These are phyloP conservation scores for Idaea straminata DNA, from an alignment of 2,888 invertebrate genomes.

Conservation along the genomic window DNA sequence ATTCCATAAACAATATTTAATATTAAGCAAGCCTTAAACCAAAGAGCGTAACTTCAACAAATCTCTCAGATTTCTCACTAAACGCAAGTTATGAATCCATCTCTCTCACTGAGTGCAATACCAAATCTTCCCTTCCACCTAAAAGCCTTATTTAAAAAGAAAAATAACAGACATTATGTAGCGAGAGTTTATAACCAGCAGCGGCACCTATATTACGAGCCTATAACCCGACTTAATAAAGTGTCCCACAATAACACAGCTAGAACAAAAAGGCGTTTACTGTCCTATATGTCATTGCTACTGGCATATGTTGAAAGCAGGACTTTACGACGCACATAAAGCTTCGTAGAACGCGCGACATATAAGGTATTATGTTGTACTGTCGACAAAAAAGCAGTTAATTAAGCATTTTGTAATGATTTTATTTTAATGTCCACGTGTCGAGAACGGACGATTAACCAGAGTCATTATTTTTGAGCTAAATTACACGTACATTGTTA, in stretches of 20 bases:
- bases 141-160: conserved; percentile 7
- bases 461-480: background rate
- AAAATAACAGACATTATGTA: conserved; percentile 20
- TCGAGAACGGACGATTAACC: background rate
- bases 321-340: conserved; percentile 64
- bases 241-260: conserved; percentile 25
- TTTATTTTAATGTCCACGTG: background rate
- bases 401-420: background rate
- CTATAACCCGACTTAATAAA: conserved; percentile 32
- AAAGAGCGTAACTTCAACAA: background rate
- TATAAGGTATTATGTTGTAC: conserved; percentile 25
- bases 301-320: conserved; percentile 31
- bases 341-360: conserved; percentile 36
- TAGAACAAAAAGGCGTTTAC: conserved; percentile 32
- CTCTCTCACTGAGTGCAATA: background rate
- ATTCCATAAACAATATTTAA: background rate
- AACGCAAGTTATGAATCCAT: background rate
- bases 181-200: conserved; percentile 24
- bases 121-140: background rate
- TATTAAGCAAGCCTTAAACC: background rate
- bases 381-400: conserved; percentile 15
- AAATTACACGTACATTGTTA: background rate
- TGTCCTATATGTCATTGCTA: conserved; percentile 25
- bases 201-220: conserved; percentile 21
- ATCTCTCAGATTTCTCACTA: background rate